Evolutionary conservation across 2,113 vertebrate species (phyloP).

Genomic region (Saguinus imperator): DNA sequence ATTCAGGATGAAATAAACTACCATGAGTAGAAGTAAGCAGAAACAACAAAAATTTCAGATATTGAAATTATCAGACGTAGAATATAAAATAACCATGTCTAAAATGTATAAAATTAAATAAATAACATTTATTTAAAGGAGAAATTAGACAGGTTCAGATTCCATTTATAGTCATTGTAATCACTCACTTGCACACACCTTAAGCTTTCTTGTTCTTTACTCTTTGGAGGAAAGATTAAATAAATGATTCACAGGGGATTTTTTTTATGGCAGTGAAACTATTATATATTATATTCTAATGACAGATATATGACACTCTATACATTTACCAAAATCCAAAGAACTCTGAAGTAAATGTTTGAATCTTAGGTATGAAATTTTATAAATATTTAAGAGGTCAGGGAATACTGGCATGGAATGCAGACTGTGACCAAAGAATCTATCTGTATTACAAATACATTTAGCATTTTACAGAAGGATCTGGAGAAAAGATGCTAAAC

Average conservation of each 20-base stretch:
- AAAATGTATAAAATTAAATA: neutral
- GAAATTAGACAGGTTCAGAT: neutral
- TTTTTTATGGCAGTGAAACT: neutral
- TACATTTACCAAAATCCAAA: neutral
- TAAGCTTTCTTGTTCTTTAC: neutral
- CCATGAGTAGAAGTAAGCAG: neutral
- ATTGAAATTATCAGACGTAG: neutral
- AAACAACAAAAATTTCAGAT: neutral
- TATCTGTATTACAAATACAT: neutral
- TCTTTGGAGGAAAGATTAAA: neutral
- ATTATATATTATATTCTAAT: neutral
- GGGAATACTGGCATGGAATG: neutral
- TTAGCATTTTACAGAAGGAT: neutral
- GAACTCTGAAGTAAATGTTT: neutral
- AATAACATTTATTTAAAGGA: neutral
- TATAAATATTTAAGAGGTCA: neutral
- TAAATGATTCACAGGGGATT: neutral
- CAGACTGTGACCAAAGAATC: neutral
- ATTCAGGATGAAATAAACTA: neutral
- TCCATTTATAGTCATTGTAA: neutral
- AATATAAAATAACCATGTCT: neutral
- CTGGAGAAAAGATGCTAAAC: neutral
- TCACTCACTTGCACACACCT: neutral
- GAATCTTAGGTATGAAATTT: neutral
- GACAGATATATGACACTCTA: neutral